These are phyloP conservation scores for Archips xylosteana DNA, from an alignment of 2,888 invertebrate genomes.

Conservation along the genomic window DNA sequence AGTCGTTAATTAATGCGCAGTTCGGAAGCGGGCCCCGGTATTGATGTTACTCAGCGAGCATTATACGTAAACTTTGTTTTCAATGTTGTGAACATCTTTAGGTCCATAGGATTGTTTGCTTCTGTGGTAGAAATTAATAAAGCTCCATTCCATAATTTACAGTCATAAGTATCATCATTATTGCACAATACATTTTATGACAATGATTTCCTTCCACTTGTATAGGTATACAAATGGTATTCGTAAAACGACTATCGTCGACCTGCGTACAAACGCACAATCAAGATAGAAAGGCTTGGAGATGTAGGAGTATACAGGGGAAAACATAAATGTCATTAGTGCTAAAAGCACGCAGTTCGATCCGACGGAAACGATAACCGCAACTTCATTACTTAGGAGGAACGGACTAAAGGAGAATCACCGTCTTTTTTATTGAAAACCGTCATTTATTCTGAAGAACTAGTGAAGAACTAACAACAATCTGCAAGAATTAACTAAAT, in stretches of 20 bases:
- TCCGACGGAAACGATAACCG: conserved; percentile 36
- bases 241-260: no score
- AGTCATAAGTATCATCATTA: no score
- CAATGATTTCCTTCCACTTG: no score
- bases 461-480: conserved; percentile 27
- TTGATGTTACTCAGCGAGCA: conserved; percentile 9
- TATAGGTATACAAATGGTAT: no score
- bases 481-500: conserved; percentile 51
- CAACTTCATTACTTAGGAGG: conserved; percentile 39
- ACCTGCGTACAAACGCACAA: no score
- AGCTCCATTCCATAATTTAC: neutral
- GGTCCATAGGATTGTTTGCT: neutral
- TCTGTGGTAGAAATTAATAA: neutral
- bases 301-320: neutral
- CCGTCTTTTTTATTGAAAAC: conserved; percentile 26
- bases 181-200: no score
- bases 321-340: conserved; percentile 37
- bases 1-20: conserved; percentile 56
- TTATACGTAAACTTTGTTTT: conserved; percentile 16
- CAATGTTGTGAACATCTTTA: neutral
- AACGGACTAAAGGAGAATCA: conserved; percentile 21
- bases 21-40: conserved; percentile 42
- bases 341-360: conserved; percentile 44
- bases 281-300: conserved; percentile 2
- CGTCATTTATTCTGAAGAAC: conserved; percentile 15